Base-by-base conservation (phyloP, 2,888 invertebrate species). In the Chydorus sphaericus region DNA sequence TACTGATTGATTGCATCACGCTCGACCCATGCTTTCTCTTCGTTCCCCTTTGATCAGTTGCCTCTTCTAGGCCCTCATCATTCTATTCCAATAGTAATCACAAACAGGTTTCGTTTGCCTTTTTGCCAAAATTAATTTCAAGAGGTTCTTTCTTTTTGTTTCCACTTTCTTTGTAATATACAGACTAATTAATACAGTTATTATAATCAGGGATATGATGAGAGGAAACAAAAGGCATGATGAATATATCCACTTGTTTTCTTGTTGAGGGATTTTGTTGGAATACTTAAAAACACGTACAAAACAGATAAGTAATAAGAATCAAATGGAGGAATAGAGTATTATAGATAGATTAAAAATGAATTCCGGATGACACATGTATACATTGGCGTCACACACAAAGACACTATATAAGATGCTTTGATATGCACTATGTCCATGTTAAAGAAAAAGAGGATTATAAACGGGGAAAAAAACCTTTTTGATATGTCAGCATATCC, bases 401-500 rank as follows among this genome's bases (percentile, higher is more conserved):
- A 44, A 44, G 44, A 44, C 44, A 44, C 44, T 44, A 44, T n/a
- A n/a, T n/a, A n/a, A n/a, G n/a, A n/a, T 44, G 44, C 44, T 44
- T 44, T 44, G 44, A 44, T 44, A 44, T 44, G 44, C 44, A 44
- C 44, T 44, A 44, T 23, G 44, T 44, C 18, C 16, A 44, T 44
- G 10, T 8, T 20, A 26, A 44, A 44, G 23, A 28, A 26, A 14
- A n/a, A 44, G 26, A 44, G 20, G 44, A 20, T 20, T 39, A n/a
- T n/a, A n/a, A n/a, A n/a, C n/a, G n/a, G 20, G 18, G 16, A 39
- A 23, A 23, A 28, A 44, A 28, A 44, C 26, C n/a, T 37, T 36
- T 36, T 18, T 52, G 52, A 52, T 52, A 52, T 52, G 52, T 52
- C 50, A 52, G 36, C 36, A 36, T 52, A 52, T 52, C 52, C 52